These are phyloP conservation scores for Dipus sagitta DNA, from an alignment of 2,797 vertebrate genomes.

Conservation along the genomic window DNA sequence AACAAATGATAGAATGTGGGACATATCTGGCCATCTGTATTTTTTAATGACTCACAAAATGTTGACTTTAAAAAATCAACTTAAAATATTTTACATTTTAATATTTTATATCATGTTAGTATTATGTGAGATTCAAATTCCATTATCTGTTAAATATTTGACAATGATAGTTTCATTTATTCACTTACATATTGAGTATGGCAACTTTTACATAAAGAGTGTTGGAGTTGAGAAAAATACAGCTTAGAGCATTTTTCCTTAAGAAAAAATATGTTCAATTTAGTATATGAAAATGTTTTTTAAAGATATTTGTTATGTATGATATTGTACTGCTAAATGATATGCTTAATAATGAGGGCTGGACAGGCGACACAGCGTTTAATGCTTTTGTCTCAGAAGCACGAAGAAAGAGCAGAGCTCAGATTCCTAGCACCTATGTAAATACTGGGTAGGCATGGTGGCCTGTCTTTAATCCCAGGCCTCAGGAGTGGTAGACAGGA, in stretches of 20 bases:
- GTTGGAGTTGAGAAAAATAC: neutral
- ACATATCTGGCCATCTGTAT: neutral
- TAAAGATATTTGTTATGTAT: neutral
- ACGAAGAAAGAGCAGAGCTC: no score
- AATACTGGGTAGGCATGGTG: no score
- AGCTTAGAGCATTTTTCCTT: slow-evolving; percentile 7
- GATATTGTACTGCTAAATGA: neutral
- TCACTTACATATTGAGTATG: neutral
- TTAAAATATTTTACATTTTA: neutral
- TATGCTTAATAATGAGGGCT: neutral
- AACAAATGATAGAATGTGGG: neutral
- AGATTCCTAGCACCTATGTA: no score
- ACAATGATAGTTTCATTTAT: neutral
- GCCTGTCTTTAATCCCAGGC: no score
- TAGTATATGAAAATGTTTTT: neutral
- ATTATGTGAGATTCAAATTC: neutral
- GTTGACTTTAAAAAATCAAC: no score
- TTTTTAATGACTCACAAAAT: neutral
- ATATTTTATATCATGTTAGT: neutral
- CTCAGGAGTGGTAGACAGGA: no score
- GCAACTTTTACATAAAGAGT: neutral
- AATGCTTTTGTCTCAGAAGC: no score
- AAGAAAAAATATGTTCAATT: neutral
- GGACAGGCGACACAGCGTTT: no score
- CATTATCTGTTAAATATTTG: neutral